Percentiles rank a stretch among this genome's conserved stretches.
These are phyloP conservation scores for Coleophora flavipennella DNA, from an alignment of 2,888 invertebrate genomes.

Conservation along the genomic window DNA sequence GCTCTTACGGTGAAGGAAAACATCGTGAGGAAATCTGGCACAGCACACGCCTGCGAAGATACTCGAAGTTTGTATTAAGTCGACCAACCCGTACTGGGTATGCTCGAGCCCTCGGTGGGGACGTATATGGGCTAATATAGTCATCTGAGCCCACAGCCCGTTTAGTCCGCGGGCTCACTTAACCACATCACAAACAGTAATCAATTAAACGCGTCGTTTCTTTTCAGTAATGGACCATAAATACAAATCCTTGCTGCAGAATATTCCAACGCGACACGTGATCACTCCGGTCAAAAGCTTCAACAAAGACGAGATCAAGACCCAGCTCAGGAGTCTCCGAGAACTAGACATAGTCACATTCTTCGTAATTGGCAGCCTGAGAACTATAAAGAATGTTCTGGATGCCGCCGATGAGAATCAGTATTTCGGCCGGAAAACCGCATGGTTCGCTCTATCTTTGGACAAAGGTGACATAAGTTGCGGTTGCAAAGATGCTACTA, in stretches of 20 bases:
- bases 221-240: conserved; percentile 91
- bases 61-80: too few species aligned
- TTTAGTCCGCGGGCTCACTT: too few species aligned
- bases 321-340: conserved; percentile 80
- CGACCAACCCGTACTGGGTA: too few species aligned
- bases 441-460: conserved; percentile 89
- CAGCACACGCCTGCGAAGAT: too few species aligned
- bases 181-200: too few species aligned
- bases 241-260: conserved; percentile 90
- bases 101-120: too few species aligned
- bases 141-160: too few species aligned
- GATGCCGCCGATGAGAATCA: conserved; percentile 80
- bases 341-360: conserved; percentile 91
- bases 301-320: conserved; percentile 74
- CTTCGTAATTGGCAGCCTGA: conserved; percentile 84
- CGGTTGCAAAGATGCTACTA: conserved; percentile 82
- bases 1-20: too few species aligned
- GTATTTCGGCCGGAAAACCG: conserved; percentile 87
- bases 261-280: conserved; percentile 91
- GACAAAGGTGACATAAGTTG: conserved; percentile 83
- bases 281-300: conserved; percentile 78
- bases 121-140: too few species aligned
- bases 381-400: conserved; percentile 79
- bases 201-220: too few species aligned
- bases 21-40: too few species aligned